phyloP scores from a whole-genome alignment of 2,113 vertebrate species.

The Phalacrocorax aristotelis region DNA sequence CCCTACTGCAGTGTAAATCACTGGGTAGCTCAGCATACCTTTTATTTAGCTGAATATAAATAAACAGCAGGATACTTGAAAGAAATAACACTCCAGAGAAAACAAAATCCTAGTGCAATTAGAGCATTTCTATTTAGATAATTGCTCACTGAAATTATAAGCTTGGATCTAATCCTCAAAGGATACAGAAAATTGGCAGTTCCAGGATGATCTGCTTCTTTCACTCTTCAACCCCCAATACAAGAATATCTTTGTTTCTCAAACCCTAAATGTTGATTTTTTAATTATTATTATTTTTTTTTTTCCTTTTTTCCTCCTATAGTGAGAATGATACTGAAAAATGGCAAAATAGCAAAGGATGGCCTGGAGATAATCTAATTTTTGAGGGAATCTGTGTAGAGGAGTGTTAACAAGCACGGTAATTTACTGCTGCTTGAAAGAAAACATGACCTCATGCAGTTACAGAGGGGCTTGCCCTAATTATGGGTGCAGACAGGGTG shows the following conservation, averaged over 20 bases:
- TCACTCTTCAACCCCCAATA: background rate
- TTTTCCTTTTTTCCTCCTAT: background rate
- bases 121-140: slow-evolving; percentile 71
- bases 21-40: slow-evolving; percentile 46
- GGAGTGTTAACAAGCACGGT: slow-evolving; percentile 20
- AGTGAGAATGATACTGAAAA: background rate
- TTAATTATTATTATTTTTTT: background rate
- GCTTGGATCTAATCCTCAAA: slow-evolving; percentile 62
- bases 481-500: slow-evolving; percentile 38
- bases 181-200: slow-evolving; percentile 57
- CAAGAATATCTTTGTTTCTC: background rate
- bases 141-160: slow-evolving; percentile 71
- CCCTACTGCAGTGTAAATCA: slow-evolving; percentile 23
- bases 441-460: slow-evolving; percentile 53
- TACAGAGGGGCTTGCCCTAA: slow-evolving; percentile 30
- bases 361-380: slow-evolving; percentile 28
- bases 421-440: slow-evolving; percentile 44
- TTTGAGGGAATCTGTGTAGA: slow-evolving; percentile 14
- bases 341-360: slow-evolving; percentile 12
- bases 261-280: background rate
- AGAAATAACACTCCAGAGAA: slow-evolving; percentile 67
- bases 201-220: slow-evolving; percentile 17
- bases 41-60: slow-evolving; percentile 68
- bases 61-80: slow-evolving; percentile 68
- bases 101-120: slow-evolving; percentile 71